Evolutionary conservation across 2,888 invertebrate genomes (phyloP).

Genomic region (Aleiodes testaceus): DNA sequence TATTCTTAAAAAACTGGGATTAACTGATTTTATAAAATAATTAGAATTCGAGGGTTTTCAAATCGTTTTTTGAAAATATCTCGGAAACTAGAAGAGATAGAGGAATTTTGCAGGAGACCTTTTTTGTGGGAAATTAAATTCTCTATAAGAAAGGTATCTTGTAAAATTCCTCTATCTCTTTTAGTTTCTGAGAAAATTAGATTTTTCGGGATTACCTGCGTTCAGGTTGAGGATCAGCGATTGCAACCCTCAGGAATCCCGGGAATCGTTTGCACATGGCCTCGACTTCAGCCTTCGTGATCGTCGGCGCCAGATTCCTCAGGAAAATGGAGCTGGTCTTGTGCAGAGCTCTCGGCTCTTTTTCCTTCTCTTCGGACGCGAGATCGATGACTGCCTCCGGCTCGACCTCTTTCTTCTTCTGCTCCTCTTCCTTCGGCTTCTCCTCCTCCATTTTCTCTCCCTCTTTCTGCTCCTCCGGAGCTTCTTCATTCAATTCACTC

Average conservation of each 20-base stretch:
- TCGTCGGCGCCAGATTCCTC: constrained; percentile 94
- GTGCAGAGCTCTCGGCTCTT: constrained; percentile 84
- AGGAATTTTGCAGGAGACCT: too few relatives aligned
- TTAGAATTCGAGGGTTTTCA: too few relatives aligned
- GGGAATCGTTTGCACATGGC: constrained; percentile 92
- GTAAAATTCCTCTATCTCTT: too few relatives aligned
- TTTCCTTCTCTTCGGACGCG: constrained; percentile 72
- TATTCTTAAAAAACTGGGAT: too few relatives aligned
- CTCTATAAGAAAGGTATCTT: too few relatives aligned
- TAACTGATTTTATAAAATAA: too few relatives aligned
- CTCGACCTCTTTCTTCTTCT: constrained; percentile 67
- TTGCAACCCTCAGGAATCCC: constrained; percentile 94
- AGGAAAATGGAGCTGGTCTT: constrained; percentile 98
- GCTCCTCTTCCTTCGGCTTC: constrained; percentile 71
- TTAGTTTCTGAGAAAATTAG: too few relatives aligned
- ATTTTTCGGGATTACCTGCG: constrained; percentile 69
- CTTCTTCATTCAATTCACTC: constrained; percentile 49
- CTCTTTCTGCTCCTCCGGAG: constrained; percentile 60
- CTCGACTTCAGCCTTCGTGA: constrained; percentile 97
- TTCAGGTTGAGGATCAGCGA: constrained; percentile 98
- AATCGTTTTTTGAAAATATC: too few relatives aligned
- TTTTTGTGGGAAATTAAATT: too few relatives aligned
- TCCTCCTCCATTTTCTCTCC: constrained; percentile 62
- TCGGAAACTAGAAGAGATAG: too few relatives aligned
- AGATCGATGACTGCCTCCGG: constrained; percentile 71